Evolutionary conservation across 2,888 invertebrate genomes (phyloP), one percentile per base, ranked within the genome.

Genomic region (Spodoptera picta): DNA sequence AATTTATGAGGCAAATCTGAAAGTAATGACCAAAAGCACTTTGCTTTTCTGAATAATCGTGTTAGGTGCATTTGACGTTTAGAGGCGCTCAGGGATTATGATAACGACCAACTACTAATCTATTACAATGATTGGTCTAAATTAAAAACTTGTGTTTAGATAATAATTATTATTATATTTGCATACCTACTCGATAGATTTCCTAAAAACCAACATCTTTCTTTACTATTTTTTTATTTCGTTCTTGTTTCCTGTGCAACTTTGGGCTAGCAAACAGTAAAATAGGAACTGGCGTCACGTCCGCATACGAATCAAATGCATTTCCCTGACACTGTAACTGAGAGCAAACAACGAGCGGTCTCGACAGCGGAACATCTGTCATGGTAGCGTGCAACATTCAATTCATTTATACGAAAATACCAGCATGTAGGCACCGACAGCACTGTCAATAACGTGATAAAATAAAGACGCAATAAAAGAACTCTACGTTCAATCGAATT

Each of bases 401-500:
- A 79, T 80, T 71, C 60, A 66, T 61, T 54, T 55, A 58, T 51
- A 68, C 56, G 64, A 79, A 75, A 80, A 77, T 69, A 73, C 73
- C 66, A 72, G 31, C 50, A 47, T 61, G 57, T 71, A 36, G 36
- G 36, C 36, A 72, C 61, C 63, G 66, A 73, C 69, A 67, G 63
- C 61, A 63, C 70, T 68, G 70, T 77, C 78, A 81, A 77, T 83
- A 82, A 79, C 68, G 77, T 63, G 75, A 79, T 75, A 75, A 77
- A 72, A 82, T 82, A 82, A 80, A 83, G 79, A 82, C 83, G 81
- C 87, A 87, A 89, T 86, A 87, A 85, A 86, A 85, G 82, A 83
- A 87, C 80, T 85, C 82, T 77, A 85, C 86, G 87, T 89, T 86
- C 86, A 89, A 91, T 89, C 79, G 86, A 88, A 90, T 88, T 86